A percentile compares a stretch with the other conserved stretches of the same genome.
phyloP scores from a whole-genome alignment of 2,797 vertebrate genomes.

The Galagoides demidoff region DNA sequence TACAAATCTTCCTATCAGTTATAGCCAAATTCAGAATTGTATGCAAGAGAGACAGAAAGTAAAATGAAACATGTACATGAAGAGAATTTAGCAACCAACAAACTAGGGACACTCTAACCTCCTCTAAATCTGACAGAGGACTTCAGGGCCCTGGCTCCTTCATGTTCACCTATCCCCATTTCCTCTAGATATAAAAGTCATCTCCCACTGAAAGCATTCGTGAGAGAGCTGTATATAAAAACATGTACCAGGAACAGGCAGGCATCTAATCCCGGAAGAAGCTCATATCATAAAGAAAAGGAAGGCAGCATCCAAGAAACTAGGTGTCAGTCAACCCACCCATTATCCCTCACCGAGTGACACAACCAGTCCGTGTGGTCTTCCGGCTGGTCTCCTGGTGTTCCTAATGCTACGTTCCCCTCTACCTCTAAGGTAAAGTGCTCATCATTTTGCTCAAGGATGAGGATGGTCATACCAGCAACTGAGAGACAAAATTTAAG shows the following conservation, averaged over 20 bases:
- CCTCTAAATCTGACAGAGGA: background rate
- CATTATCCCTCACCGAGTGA: constrained; percentile 7
- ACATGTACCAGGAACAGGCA: background rate
- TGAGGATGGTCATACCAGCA: background rate
- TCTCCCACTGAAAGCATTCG: background rate
- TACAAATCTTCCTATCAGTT: background rate
- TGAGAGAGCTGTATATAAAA: background rate
- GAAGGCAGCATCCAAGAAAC: constrained; percentile 17
- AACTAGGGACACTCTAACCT: background rate
- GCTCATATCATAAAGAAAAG: background rate
- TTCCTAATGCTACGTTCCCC: background rate
- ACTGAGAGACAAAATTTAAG: background rate
- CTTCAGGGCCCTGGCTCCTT: background rate
- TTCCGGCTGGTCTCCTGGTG: background rate
- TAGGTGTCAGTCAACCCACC: constrained; percentile 43
- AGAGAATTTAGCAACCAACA: background rate
- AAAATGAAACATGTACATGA: background rate
- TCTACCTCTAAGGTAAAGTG: background rate
- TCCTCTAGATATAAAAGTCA: background rate
- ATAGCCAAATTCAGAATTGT: background rate
- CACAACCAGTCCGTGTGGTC: constrained; percentile 7
- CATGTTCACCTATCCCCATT: background rate
- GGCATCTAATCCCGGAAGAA: constrained; percentile 1
- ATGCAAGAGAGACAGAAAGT: background rate
- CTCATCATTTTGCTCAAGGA: background rate